These are phyloP conservation scores for Scrobipalpa costella DNA, from an alignment of 2,888 invertebrate genomes.

Conservation along the genomic window DNA sequence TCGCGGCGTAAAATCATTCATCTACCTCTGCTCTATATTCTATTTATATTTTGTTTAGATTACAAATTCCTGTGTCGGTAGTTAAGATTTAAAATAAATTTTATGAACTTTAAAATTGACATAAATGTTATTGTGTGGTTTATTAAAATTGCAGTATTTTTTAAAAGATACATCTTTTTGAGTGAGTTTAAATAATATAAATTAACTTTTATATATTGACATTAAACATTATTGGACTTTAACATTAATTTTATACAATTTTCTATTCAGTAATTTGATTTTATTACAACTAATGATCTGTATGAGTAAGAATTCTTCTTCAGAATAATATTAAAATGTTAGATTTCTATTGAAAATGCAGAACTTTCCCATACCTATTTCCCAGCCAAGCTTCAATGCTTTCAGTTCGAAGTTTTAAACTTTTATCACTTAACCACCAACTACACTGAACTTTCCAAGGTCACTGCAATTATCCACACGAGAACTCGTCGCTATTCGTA, in stretches of 20 bases:
- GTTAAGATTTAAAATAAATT: neutral
- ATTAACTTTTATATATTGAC: too few species aligned
- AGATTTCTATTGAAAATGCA: neutral
- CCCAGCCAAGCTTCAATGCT: neutral
- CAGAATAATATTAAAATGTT: neutral
- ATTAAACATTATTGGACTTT: too few species aligned
- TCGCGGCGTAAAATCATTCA: conserved; percentile 27
- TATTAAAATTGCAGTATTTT: neutral
- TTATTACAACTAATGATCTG: too few species aligned
- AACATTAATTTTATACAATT: too few species aligned
- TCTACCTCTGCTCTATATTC: conserved; percentile 20
- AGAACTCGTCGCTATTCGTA: neutral
- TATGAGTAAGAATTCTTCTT: neutral
- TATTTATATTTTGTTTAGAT: conserved; percentile 22
- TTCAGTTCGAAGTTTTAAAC: neutral
- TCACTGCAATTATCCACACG: conserved; percentile 10
- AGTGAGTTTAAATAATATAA: too few species aligned
- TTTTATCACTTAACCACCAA: conserved; percentile 16
- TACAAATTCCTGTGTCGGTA: neutral
- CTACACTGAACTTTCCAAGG: conserved; percentile 4
- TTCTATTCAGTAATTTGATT: too few species aligned
- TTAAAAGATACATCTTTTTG: too few species aligned
- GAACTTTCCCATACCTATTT: conserved; percentile 1
- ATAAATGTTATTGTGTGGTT: neutral
- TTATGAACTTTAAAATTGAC: conserved; percentile 6